phyloP scores from a whole-genome alignment of 2,888 invertebrate genomes.

The Euspilapteryx auroguttella region DNA sequence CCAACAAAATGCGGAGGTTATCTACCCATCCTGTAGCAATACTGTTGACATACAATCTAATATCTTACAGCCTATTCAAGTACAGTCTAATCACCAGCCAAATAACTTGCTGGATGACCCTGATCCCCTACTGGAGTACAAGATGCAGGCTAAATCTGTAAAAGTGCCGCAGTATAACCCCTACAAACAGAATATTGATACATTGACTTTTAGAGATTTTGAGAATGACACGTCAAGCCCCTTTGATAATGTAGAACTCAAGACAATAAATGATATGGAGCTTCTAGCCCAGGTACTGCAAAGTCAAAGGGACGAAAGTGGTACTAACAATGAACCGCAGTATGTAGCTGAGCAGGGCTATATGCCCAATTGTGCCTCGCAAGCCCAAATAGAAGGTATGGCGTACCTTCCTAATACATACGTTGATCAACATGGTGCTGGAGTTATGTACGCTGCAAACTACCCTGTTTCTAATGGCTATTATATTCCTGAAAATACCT shows the following conservation, averaged over 20 bases:
- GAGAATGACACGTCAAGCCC: conserved; percentile 91
- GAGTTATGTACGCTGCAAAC: conserved; percentile 31
- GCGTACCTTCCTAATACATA: conserved; percentile 39
- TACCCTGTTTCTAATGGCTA: conserved; percentile 35
- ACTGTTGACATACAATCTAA: conserved; percentile 25
- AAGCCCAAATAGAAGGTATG: conserved; percentile 32
- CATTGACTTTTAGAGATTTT: conserved; percentile 73
- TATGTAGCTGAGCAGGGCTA: conserved; percentile 24
- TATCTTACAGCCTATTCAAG: conserved; percentile 47
- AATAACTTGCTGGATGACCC: conserved; percentile 44
- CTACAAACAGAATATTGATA: conserved; percentile 27
- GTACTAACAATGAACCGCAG: conserved; percentile 17
- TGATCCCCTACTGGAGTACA: conserved; percentile 38
- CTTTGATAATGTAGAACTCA: conserved; percentile 90
- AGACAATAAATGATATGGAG: conserved; percentile 91
- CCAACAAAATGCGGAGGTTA: conserved; percentile 14
- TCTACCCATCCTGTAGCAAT: conserved; percentile 12
- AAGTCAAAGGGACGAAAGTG: conserved; percentile 30
- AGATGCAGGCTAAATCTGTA: conserved; percentile 27
- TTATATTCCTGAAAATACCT: conserved; percentile 21
- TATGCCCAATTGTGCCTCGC: conserved; percentile 28
- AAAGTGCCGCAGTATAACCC: conserved; percentile 25
- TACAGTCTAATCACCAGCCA: conserved; percentile 29
- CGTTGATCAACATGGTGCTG: conserved; percentile 28
- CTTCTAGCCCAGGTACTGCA: conserved; percentile 79